phyloP scores from a whole-genome alignment of 2,888 invertebrate genomes.

The Drosophila putrida region DNA sequence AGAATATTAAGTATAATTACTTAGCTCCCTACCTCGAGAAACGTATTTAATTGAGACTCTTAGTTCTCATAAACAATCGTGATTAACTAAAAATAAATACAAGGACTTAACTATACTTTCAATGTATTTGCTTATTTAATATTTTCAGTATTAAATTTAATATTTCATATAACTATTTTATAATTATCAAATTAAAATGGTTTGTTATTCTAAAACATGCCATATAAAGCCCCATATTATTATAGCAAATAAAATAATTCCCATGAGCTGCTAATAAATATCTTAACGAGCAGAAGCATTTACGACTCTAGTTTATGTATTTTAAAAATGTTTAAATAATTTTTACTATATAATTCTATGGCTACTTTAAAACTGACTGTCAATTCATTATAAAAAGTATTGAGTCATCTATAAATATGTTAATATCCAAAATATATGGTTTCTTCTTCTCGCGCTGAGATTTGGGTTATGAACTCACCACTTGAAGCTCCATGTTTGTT shows the following conservation, averaged over 20 bases:
- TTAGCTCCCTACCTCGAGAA: too few relatives aligned
- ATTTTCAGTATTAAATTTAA: too few relatives aligned
- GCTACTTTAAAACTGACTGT: not conserved
- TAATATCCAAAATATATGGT: not conserved
- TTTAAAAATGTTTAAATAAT: not conserved
- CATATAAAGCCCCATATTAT: not conserved
- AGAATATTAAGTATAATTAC: too few relatives aligned
- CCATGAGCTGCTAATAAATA: not conserved
- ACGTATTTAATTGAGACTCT: too few relatives aligned
- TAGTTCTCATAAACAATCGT: too few relatives aligned
- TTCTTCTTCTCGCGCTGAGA: not conserved
- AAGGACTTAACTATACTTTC: too few relatives aligned
- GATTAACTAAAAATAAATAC: too few relatives aligned
- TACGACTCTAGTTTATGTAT: not conserved
- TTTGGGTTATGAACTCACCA: conserved; percentile 31
- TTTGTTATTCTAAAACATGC: not conserved
- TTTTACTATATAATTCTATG: not conserved
- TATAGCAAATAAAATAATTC: not conserved
- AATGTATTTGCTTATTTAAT: too few relatives aligned
- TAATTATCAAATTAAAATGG: too few relatives aligned
- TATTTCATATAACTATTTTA: too few relatives aligned
- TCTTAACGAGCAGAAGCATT: not conserved
- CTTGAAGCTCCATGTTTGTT: conserved; percentile 26
- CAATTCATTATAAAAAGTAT: not conserved
- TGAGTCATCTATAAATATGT: not conserved